phyloP scores from a whole-genome alignment of 2,888 invertebrate genomes.

The Leptogaster cylindrica region DNA sequence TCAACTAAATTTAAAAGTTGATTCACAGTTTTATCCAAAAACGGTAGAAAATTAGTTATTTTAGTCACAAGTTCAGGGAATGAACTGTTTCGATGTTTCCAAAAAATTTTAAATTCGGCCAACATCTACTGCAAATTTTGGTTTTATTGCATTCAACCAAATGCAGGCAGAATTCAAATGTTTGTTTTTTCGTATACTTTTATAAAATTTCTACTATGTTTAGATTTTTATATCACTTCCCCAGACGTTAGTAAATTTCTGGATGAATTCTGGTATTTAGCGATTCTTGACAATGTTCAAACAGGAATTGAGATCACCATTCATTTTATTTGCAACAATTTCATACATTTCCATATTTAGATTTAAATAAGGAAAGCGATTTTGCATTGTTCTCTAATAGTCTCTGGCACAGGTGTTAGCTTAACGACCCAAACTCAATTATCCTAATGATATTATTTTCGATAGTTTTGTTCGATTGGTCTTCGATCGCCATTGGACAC shows the following conservation, averaged over 20 bases:
- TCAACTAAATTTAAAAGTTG: no score
- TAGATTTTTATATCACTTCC: slow-evolving; percentile 13
- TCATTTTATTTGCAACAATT: not conserved
- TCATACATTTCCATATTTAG: no score
- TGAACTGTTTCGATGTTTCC: slow-evolving; percentile 17
- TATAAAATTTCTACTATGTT: slow-evolving; percentile 4
- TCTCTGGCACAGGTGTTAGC: slow-evolving; percentile 10
- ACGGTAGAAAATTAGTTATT: slow-evolving; percentile 35
- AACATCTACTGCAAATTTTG: not conserved
- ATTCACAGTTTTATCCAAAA: no score
- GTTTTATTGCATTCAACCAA: slow-evolving; percentile 26
- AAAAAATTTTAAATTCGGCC: slow-evolving; percentile 28
- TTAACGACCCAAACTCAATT: slow-evolving; percentile 28
- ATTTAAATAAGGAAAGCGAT: slow-evolving; percentile 14
- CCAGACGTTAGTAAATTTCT: not conserved
- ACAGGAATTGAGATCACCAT: not conserved
- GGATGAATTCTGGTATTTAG: no score
- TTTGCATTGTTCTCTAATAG: slow-evolving; percentile 11
- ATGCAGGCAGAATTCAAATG: not conserved
- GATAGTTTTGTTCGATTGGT: no score
- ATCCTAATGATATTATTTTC: slow-evolving; percentile 28
- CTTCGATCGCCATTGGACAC: not conserved
- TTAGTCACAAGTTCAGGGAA: slow-evolving; percentile 9
- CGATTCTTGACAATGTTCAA: no score
- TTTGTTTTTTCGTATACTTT: slow-evolving; percentile 1